Percentiles rank a stretch among this genome's conserved stretches.
These are phyloP conservation scores for Plodia interpunctella DNA, from an alignment of 1,140 invertebrate species.

Conservation along the genomic window DNA sequence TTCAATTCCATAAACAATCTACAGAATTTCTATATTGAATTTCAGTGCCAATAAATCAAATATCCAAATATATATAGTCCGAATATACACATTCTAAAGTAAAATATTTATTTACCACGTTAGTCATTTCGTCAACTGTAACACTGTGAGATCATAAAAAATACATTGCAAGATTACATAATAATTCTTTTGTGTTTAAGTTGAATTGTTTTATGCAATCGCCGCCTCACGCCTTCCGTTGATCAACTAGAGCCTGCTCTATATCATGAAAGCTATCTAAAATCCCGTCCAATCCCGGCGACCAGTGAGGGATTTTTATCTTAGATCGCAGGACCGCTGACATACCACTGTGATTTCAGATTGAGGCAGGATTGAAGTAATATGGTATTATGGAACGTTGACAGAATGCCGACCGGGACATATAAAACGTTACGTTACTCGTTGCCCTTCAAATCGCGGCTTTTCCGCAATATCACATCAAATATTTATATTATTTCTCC, in stretches of 20 bases:
- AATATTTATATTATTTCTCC: background rate
- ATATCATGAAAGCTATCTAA: background rate
- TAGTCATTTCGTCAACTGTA: too few species aligned
- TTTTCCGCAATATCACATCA: background rate
- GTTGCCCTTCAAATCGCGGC: background rate
- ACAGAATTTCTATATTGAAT: too few species aligned
- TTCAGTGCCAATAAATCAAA: too few species aligned
- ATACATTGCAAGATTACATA: too few species aligned
- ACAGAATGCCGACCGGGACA: background rate
- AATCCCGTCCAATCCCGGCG: background rate
- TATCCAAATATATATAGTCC: too few species aligned
- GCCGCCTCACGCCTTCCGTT: background rate
- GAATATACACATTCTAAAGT: too few species aligned
- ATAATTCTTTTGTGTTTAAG: too few species aligned
- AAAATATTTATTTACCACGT: too few species aligned
- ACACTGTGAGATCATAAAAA: too few species aligned
- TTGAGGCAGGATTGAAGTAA: background rate
- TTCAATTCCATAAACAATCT: too few species aligned
- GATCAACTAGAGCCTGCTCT: slow-evolving; percentile 12
- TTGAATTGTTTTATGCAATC: too few species aligned
- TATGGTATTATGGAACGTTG: background rate
- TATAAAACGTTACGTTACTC: background rate
- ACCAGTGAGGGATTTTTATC: slow-evolving; percentile 39
- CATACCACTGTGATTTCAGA: slow-evolving; percentile 3
- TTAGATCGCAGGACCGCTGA: slow-evolving; percentile 30